Base-by-base conservation (phyloP, 1,140 invertebrate species). In the Chironomus tepperi region DNA sequence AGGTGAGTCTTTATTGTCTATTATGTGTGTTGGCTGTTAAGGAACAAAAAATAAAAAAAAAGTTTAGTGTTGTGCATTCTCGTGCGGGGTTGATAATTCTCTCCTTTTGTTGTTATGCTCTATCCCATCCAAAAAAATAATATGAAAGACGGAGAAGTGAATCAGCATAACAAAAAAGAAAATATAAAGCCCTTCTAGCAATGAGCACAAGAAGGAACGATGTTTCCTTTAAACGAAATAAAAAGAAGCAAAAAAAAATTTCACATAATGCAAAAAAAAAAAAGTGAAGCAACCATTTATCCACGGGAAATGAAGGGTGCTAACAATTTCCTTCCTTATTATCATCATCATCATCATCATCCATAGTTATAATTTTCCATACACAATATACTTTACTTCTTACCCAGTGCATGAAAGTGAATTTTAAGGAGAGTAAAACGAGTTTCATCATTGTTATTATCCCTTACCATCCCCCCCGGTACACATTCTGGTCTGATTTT, bases 1-100 rank as follows among this genome's bases (percentile, higher is more conserved):
- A 95, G 95, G 95, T 96, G 84, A 91, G 91, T 87, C 76, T 19
- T 1, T 47, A 34, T 5, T 34, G 24, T 34, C 24, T 34, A 2
- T 34, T 34, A 5, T 34, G 24, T 34, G 24, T 34, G 24, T 34
- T 34, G n/a, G 24, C 24, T 34, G 24, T 34, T 34, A 34, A 34
- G 24, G 24, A 34, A 1, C 2, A 34, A 2, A 5, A 34, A 34
- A 34, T 2, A 34, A 34, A 34, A 34, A 75, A 74, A 70, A 70
- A 18, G 2, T 67, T 8, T 67, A 16, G 64, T 16, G 16, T 8
- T 67, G 7, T 10, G 65, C 65, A 57, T 57, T n/a, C 12, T 16
- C n/a, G 18, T 70, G 65, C 15, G 16, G 18, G 16, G 65, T 34
- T 34, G 16, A 70, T 10, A 70, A 70, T 70, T 18, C 16, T 18